Evolutionary conservation across 2,797 vertebrate species (phyloP).

Genomic region (Miichthys miiuy): DNA sequence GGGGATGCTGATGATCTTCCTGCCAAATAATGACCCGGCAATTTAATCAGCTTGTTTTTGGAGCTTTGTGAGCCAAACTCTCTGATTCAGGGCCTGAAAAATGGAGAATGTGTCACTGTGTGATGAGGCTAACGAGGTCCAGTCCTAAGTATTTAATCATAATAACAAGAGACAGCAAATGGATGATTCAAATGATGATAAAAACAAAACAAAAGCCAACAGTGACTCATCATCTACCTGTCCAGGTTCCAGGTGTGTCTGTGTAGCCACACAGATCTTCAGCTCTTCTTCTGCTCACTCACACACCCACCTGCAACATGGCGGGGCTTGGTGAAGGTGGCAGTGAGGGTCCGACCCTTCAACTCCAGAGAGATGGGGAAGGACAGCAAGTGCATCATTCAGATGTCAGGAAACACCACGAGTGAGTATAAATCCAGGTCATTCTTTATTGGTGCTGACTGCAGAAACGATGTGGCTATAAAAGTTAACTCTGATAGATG

Average conservation of each 20-base stretch:
- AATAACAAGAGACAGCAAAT: background rate
- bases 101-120: constrained; percentile 30
- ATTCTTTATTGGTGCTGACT: too few species aligned
- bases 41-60: constrained; percentile 40
- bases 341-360: constrained; percentile 97
- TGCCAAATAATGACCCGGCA: constrained; percentile 52
- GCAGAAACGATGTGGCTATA: background rate
- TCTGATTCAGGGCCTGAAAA: constrained; percentile 16
- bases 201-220: background rate
- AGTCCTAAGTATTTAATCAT: background rate
- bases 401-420: constrained; percentile 98
- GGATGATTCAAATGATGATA: background rate
- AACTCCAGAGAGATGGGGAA: constrained; percentile 96
- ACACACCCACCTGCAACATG: constrained; percentile 81
- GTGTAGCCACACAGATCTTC: constrained; percentile 60
- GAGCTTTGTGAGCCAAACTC: constrained; percentile 18
- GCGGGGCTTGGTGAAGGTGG: constrained; percentile 97
- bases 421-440: constrained; percentile 87
- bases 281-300: constrained; percentile 45
- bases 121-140: background rate
- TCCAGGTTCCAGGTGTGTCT: constrained; percentile 76
- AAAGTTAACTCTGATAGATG: background rate
- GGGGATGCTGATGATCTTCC: constrained; percentile 46
- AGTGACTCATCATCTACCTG: constrained; percentile 20
- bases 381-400: constrained; percentile 98